Percentiles rank a stretch among this genome's conserved stretches.
phyloP scores from a whole-genome alignment of 1,140 invertebrate species.

The Drosophila tropicalis region DNA sequence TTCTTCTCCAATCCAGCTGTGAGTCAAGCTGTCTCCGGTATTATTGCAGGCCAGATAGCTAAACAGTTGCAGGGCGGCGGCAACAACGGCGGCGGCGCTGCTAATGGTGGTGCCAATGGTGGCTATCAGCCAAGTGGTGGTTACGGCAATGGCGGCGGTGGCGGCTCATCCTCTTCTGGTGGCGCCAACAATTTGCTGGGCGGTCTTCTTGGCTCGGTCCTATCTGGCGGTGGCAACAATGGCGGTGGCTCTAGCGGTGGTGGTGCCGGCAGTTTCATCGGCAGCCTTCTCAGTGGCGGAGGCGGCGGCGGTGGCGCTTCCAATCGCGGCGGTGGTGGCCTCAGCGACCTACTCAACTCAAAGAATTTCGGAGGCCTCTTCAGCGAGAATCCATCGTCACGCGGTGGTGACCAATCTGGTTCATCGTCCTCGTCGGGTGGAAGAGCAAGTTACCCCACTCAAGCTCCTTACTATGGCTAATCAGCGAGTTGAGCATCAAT shows the following conservation, averaged over 20 bases:
- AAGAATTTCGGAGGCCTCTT: conserved; percentile 78
- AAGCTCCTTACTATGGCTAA: conserved; percentile 69
- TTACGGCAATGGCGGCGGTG: conserved; percentile 51
- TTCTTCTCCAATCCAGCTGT: conserved; percentile 81
- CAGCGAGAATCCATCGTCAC: conserved; percentile 71
- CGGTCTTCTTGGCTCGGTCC: conserved; percentile 62
- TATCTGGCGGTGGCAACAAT: conserved; percentile 56
- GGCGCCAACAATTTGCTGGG: conserved; percentile 59
- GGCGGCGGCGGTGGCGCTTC: conserved; percentile 35
- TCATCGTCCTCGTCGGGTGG: conserved; percentile 38
- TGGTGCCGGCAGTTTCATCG: conserved; percentile 61
- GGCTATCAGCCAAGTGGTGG: conserved; percentile 74
- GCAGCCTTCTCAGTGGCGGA: conserved; percentile 62
- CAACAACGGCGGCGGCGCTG: conserved; percentile 25
- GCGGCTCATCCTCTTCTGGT: conserved; percentile 38
- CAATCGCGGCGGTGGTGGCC: conserved; percentile 40
- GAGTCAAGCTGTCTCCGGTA: conserved; percentile 78
- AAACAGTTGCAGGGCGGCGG: conserved; percentile 74
- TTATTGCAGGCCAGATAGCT: conserved; percentile 80
- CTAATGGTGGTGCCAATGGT: conserved; percentile 43
- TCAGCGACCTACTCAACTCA: conserved; percentile 72
- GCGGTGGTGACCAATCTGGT: conserved; percentile 28
- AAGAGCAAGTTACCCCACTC: conserved; percentile 74
- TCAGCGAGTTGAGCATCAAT: background rate
- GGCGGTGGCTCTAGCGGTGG: conserved; percentile 43